Evolutionary conservation across 2,888 invertebrate genomes (phyloP), one percentile per base, ranked within the genome.

Genomic region (Axea sp.): DNA sequence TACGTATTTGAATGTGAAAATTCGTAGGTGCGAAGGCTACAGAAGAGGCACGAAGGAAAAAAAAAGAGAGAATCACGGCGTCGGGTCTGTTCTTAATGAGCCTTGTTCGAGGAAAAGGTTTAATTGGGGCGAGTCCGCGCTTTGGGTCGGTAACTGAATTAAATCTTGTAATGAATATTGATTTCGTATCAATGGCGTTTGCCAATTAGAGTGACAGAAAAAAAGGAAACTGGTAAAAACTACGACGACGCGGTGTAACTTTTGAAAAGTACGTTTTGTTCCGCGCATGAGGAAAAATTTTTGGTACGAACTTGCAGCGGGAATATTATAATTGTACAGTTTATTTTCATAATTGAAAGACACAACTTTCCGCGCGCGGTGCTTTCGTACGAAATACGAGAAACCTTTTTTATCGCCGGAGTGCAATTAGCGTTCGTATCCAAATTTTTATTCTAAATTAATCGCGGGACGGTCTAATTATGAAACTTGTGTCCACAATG

Each of bases 141-240:
- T 47, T 30, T 30, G 9, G 3, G 7, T 7, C 12, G 8, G 8
- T 28, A 28, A 24, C n/a, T 8, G 22, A 55, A 55, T 55, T 41
- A 41, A 9, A 22, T 55, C 41, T 28, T 57, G 24, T 14, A 43
- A 41, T 43, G 57, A 57, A 57, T 43, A 57, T 57, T 43, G 43
- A 57, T 57, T 43, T 22, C 15, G 17, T 9, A 59, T 59, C 41
- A 35, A 35, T 35, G 4, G 1, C 24, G 8, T 19, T 51, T 24
- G 6, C 8, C 41, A 22, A 39, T 11, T 22, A 22, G 22, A 22
- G 11, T 8, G n/a, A n/a, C n/a, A n/a, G n/a, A n/a, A n/a, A n/a
- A n/a, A n/a, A n/a, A n/a, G n/a, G n/a, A n/a, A n/a, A n/a, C n/a
- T n/a, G n/a, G n/a, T n/a, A n/a, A n/a, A n/a, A n/a, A n/a, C n/a